These are phyloP conservation scores for Drosophila austrosaltans DNA, from an alignment of 2,888 invertebrate genomes.

Conservation along the genomic window DNA sequence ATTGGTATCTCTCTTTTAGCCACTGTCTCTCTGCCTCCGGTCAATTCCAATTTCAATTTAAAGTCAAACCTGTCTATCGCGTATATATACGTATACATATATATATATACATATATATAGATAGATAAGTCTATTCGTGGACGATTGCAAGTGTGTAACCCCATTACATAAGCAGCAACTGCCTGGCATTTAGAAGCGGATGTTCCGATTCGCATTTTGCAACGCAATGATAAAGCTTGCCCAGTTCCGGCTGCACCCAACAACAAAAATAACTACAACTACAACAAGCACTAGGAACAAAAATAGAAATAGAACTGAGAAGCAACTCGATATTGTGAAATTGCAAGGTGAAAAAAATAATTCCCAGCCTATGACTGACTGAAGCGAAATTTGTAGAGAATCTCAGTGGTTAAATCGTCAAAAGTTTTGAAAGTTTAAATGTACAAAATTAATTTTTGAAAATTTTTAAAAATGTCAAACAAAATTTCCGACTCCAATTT, in stretches of 20 bases:
- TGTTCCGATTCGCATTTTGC: constrained; percentile 80
- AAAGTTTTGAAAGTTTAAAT: too few relatives aligned
- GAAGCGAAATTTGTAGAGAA: too few relatives aligned
- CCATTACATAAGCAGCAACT: constrained; percentile 65
- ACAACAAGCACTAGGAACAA: too few relatives aligned
- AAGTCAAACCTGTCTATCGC: constrained; percentile 35
- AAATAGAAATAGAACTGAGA: too few relatives aligned
- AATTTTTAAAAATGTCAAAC: too few relatives aligned
- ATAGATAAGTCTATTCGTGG: constrained; percentile 23
- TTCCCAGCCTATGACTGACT: too few relatives aligned
- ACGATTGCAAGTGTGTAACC: constrained; percentile 49
- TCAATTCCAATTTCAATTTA: constrained; percentile 64
- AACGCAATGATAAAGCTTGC: constrained; percentile 75
- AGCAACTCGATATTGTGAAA: too few relatives aligned
- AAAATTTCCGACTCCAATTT: too few relatives aligned
- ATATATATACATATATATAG: constrained; percentile 3
- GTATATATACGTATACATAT: constrained; percentile 17
- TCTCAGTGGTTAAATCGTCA: too few relatives aligned
- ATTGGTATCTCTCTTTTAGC: constrained; percentile 14
- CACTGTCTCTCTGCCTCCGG: constrained; percentile 40
- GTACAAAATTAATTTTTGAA: too few relatives aligned
- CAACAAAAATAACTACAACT: background rate
- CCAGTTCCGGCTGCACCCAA: constrained; percentile 60
- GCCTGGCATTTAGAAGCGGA: constrained; percentile 77
- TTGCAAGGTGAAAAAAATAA: too few relatives aligned